A percentile compares a stretch with the other conserved stretches of the same genome.
Conservation (phyloP, 92 coral and sea anemone species). For the Zoanthus solanderi region DNA sequence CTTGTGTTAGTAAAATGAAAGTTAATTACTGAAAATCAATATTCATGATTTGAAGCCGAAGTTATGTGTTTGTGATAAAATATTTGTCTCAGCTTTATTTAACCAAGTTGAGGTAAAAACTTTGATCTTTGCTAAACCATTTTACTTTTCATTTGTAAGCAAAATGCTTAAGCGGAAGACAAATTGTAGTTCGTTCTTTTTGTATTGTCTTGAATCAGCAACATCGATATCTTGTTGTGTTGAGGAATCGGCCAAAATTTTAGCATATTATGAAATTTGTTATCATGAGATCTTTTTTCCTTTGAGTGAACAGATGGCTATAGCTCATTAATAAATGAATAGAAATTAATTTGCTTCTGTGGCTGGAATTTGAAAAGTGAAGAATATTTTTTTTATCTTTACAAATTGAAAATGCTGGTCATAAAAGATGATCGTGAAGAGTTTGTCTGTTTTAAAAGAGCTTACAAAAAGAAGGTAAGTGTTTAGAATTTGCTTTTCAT, state of each 20-base stretch:
- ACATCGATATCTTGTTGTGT: neutral
- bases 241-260: neutral
- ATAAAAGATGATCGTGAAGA: neutral
- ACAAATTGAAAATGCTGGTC: constrained; percentile 26
- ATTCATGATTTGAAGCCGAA: constrained; percentile 13
- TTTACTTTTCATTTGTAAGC: neutral
- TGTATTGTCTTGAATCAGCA: neutral
- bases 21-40: neutral
- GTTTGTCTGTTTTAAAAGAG: neutral
- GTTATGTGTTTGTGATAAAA: constrained; percentile 6
- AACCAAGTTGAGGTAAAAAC: neutral
- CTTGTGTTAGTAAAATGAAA: neutral
- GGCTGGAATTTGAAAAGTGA: constrained; percentile 26
- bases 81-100: constrained; percentile 10
- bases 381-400: constrained; percentile 17
- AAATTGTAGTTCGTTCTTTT: neutral
- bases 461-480: constrained; percentile 21
- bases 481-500: neutral
- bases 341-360: neutral
- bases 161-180: neutral
- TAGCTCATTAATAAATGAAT: constrained; percentile 26
- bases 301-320: constrained; percentile 35
- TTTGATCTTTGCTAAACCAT: neutral
- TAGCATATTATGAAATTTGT: neutral
- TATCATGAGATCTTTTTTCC: constrained; percentile 16